A percentile compares a stretch with the other conserved stretches of the same genome.
Evolutionary conservation across 2,113 vertebrate genomes (phyloP).

Genomic region (Petrocephalus zakoni): DNA sequence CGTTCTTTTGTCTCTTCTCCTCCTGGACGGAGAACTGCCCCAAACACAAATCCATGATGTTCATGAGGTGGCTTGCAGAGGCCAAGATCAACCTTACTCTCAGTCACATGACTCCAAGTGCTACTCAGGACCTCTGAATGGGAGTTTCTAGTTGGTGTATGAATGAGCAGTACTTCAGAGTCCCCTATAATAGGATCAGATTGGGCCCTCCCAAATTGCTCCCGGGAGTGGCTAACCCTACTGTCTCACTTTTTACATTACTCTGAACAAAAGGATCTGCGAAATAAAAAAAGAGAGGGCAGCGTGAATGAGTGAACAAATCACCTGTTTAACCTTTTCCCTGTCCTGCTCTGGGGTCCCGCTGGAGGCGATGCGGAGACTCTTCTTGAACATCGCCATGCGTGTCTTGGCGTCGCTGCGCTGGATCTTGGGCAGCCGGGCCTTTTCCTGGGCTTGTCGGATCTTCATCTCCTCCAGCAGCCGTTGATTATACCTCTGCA

Average conservation of each 20-base stretch:
- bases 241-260: not conserved
- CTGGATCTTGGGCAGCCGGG: constrained; percentile 91
- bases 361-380: constrained; percentile 83
- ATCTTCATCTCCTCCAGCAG: constrained; percentile 91
- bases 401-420: constrained; percentile 93
- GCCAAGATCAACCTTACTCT: not conserved
- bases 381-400: constrained; percentile 99
- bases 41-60: constrained; percentile 12
- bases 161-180: not conserved
- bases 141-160: not conserved
- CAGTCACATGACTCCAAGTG: not conserved
- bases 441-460: constrained; percentile 87
- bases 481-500: constrained; percentile 93
- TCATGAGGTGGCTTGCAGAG: not conserved
- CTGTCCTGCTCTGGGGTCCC: constrained; percentile 91
- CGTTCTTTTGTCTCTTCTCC: constrained; percentile 95
- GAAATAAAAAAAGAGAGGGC: not conserved
- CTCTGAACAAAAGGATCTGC: not conserved
- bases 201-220: not conserved
- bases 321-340: constrained; percentile 94
- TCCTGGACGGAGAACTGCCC: constrained; percentile 86
- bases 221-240: not conserved
- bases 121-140: not conserved
- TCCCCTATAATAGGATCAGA: not conserved
- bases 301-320: not conserved